Percentiles rank a stretch among this genome's conserved stretches.
Evolutionary conservation across 1,140 invertebrate genomes (phyloP).

Genomic region (Hetaerina americana): DNA sequence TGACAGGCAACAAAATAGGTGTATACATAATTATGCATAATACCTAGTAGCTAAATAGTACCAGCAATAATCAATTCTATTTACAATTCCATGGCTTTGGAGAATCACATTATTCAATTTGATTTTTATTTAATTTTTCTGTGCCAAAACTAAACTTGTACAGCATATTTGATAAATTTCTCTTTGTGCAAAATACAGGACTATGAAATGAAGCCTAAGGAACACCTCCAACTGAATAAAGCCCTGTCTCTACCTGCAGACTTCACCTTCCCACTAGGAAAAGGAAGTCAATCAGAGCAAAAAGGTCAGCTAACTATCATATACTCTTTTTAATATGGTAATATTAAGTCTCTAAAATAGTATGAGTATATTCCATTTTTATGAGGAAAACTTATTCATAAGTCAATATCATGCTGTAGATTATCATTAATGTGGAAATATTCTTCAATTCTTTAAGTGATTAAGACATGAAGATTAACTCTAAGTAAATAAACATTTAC

Average conservation of each 20-base stretch:
- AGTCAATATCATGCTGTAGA: too few relatives aligned
- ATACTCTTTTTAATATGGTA: too few relatives aligned
- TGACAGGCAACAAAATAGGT: too few relatives aligned
- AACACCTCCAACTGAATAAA: constrained; percentile 36
- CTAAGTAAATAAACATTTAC: too few relatives aligned
- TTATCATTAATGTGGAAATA: too few relatives aligned
- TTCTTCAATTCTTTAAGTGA: too few relatives aligned
- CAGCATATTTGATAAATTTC: constrained; percentile 25
- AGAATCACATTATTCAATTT: constrained; percentile 9
- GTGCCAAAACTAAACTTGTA: constrained; percentile 29
- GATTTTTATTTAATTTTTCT: constrained; percentile 22
- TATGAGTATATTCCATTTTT: too few relatives aligned
- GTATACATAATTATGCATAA: too few relatives aligned
- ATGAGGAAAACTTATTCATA: too few relatives aligned
- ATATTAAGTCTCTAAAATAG: too few relatives aligned
- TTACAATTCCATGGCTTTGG: constrained; percentile 20
- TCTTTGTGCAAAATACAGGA: constrained; percentile 19
- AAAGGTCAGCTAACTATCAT: not conserved
- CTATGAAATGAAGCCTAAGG: constrained; percentile 23
- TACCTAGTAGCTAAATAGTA: too few relatives aligned
- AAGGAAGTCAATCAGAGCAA: constrained; percentile 20
- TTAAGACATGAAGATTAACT: too few relatives aligned
- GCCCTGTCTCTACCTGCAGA: constrained; percentile 44
- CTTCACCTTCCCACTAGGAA: constrained; percentile 36
- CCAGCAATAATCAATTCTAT: constrained; percentile 21